Evolutionary conservation across 2,113 vertebrate species (phyloP).

Genomic region (Silurus glanis): DNA sequence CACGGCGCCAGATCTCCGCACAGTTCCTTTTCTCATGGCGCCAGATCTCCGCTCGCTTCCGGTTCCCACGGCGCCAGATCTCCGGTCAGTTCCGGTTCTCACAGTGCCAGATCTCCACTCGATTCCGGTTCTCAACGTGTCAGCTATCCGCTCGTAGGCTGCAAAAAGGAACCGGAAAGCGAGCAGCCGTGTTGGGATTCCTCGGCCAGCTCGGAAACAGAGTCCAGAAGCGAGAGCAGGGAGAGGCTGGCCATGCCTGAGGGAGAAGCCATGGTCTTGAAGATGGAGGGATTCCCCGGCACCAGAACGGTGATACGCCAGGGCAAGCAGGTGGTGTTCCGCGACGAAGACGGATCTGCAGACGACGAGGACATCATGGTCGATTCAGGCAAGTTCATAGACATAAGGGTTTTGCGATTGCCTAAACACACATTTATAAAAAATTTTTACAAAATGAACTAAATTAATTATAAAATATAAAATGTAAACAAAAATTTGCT

Average conservation of each 20-base stretch:
- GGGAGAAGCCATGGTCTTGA: constrained; percentile 65
- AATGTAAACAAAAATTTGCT: neutral
- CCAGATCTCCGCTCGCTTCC: too few relatives aligned
- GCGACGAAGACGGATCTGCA: constrained; percentile 89
- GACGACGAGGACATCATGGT: constrained; percentile 99
- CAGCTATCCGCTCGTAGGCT: constrained; percentile 19
- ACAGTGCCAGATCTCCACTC: too few relatives aligned
- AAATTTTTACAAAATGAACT: too few relatives aligned
- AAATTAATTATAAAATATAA: neutral
- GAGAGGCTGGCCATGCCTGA: constrained; percentile 63
- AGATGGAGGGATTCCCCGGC: constrained; percentile 73
- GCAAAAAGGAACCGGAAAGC: constrained; percentile 68
- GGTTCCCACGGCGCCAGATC: too few relatives aligned
- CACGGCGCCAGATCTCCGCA: too few relatives aligned
- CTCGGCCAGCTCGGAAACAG: constrained; percentile 10
- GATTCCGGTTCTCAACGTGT: too few relatives aligned
- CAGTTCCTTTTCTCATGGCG: too few relatives aligned
- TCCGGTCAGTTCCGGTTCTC: too few relatives aligned
- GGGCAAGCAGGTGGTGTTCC: constrained; percentile 96
- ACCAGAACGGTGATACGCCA: constrained; percentile 91
- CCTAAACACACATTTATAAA: too few relatives aligned
- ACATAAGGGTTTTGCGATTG: neutral
- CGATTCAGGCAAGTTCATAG: constrained; percentile 82
- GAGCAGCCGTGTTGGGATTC: constrained; percentile 60
- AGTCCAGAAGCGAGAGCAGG: constrained; percentile 44